A percentile compares a stretch with the other conserved stretches of the same genome.
Conservation (phyloP, 37 sponge, comb jelly and placozoan genomes). For the Oscarella lobularis region DNA sequence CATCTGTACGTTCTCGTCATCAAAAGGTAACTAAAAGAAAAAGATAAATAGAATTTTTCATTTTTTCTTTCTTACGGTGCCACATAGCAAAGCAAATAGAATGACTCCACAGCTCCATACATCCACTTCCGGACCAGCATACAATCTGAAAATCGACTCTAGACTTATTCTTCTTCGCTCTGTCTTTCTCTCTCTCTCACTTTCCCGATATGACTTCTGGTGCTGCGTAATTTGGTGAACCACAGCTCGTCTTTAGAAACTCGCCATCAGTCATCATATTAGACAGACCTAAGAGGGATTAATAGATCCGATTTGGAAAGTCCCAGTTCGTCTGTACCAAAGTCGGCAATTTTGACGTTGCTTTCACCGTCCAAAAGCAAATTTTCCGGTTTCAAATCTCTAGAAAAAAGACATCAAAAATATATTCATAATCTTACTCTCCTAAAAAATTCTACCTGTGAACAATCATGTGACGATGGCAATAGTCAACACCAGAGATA, state of each 20-base stretch:
- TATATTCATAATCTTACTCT: not conserved
- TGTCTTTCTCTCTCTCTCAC: slow-evolving; percentile 9
- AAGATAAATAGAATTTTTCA: not conserved
- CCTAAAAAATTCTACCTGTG: not conserved
- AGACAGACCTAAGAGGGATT: slow-evolving; percentile 33
- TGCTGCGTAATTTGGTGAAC: slow-evolving; percentile 95
- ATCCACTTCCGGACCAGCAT: slow-evolving; percentile 91
- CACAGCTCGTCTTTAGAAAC: slow-evolving; percentile 87
- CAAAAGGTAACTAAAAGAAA: slow-evolving; percentile 67
- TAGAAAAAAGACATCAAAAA: slow-evolving; percentile 4
- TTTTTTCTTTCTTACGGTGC: slow-evolving; percentile 23
- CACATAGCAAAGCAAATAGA: slow-evolving; percentile 86
- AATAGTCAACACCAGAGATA: slow-evolving; percentile 79
- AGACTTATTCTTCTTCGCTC: not conserved
- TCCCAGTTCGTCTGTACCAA: slow-evolving; percentile 42
- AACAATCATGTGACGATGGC: slow-evolving; percentile 37
- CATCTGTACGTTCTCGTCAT: slow-evolving; percentile 72
- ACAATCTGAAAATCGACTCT: slow-evolving; percentile 10
- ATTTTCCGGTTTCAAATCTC: slow-evolving; percentile 94
- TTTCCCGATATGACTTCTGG: slow-evolving; percentile 95
- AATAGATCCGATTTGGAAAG: not conserved
- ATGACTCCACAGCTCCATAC: slow-evolving; percentile 97
- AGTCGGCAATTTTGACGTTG: slow-evolving; percentile 85
- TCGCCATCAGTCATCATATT: slow-evolving; percentile 95
- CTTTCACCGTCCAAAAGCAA: slow-evolving; percentile 63